Base-by-base conservation (phyloP, 2,113 vertebrate species). In the Carettochelys insculpta region DNA sequence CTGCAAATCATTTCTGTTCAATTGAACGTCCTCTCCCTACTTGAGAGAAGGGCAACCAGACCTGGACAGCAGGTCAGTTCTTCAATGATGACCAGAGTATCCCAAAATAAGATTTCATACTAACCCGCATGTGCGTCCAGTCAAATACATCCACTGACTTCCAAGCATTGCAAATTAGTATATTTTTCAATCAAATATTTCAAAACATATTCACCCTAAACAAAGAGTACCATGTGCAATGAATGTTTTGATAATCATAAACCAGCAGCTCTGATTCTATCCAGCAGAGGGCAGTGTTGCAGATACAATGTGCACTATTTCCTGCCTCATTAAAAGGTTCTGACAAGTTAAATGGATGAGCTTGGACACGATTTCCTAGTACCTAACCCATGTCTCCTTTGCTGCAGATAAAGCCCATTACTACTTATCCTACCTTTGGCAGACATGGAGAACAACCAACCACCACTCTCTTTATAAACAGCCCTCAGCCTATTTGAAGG, bases 201-300 rank as follows among this genome's bases (percentile, higher is more conserved):
- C 50, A 38, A 31, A 25, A 41, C 73, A 77, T 75, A 75, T 85
- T 54, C 50, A 41, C 2, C 41, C 41, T 41, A 20, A 53, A 56
- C 17, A 38, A 52, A 38, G 41, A 90, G 85, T 17, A 6, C 31
- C 11, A 25, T 50, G 87, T 52, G 54, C 68, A 73, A 84, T 54
- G 79, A 41, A 45, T 1, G 4, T 38, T 3, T 1, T 0, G 16
- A 47, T 25, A 75, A 75, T 75, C 41, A 51, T 25, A 34, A 45
- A 58, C 84, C 34, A 29, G 79, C 41, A 79, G 80, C 77, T 80
- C 90, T 50, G 24, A n/a, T 58, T 77, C 1, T 78, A 51, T n/a
- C 95, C 94, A 95, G 88, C 83, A 96, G 94, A 92, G 90, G 91
- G 91, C 87, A 91, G 85, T 79, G 65, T 61, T 71, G 77, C 25